Base-by-base conservation (phyloP, 2,888 invertebrate genomes). In the Penaeus monodon region DNA sequence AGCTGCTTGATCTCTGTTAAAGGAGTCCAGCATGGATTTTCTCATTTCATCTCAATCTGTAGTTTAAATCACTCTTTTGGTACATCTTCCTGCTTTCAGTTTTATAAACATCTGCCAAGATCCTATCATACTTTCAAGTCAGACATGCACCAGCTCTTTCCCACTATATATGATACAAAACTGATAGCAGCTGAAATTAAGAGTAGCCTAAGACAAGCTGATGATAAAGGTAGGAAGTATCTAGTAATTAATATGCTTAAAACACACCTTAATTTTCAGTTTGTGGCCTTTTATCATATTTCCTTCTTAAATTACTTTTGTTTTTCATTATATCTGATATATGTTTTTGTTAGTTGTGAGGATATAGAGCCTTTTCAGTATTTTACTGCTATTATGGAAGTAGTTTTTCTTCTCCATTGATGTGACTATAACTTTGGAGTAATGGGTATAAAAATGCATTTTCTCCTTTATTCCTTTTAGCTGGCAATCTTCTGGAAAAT, bases 141-240 rank as follows among this genome's bases (percentile, higher is more conserved):
- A 78, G 93, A 94, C 84, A 92, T 95, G 0, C 93, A 94, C 90
- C 90, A 91, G 22, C 91, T 95, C 82, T 96, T 96, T 91, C 96
- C 96, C 0, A 91, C 90, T 29, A 92, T 96, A 81, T 96, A 94
- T 91, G 96, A 97, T 91, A 96, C 96, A 0, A 96, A 96, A 92
- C 94, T 93, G 90, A 93, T 96, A 81, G 94, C 95, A 49, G 94
- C 94, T 91, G 93, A 94, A 89, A 92, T 96, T 44, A 79, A 76
- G 65, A n/a, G 49, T 14, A 44, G 63, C 17, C 66, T 70, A 70
- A 88, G 57, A 80, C 29, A 85, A 7, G 38, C 38, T 14, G 70
- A 63, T 33, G 22, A 22, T 57, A 64, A n/a, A 78, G 77, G 74
- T 38, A 76, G 24, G 24, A 76, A 24, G 24, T 24, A 33, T 22